Conservation (phyloP, 2,113 vertebrate species). For the Myanophis thanlyinensis region DNA sequence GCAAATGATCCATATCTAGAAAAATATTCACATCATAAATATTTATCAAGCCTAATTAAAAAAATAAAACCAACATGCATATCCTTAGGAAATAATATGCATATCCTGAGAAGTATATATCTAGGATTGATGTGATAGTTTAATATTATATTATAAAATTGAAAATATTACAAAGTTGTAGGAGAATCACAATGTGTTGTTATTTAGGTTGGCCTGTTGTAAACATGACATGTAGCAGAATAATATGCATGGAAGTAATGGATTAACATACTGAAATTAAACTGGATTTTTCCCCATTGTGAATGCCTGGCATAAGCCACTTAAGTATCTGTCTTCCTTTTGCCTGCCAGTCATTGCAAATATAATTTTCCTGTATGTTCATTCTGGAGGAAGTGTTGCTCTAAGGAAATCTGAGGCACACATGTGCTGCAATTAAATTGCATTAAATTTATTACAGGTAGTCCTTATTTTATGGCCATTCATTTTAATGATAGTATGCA, state of each 20-base stretch:
- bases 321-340: not conserved
- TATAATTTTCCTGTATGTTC: not conserved
- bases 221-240: not conserved
- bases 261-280: not conserved
- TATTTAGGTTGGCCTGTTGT: not conserved
- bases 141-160: not conserved
- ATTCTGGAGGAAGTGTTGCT: not conserved
- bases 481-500: not conserved
- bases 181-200: not conserved
- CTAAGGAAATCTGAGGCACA: not conserved
- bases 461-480: not conserved
- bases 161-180: too few relatives aligned
- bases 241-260: not conserved
- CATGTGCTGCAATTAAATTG: not conserved
- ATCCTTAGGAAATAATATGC: not conserved
- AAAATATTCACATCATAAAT: not conserved
- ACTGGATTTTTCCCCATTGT: not conserved
- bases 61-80: not conserved
- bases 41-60: not conserved
- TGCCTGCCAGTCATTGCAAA: not conserved
- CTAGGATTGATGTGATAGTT: not conserved
- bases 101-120: not conserved
- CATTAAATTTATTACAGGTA: not conserved
- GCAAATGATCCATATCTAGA: not conserved
- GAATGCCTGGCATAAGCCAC: not conserved